Conservation (phyloP, 2,888 invertebrate genomes). For the Pseudoips prasinana region DNA sequence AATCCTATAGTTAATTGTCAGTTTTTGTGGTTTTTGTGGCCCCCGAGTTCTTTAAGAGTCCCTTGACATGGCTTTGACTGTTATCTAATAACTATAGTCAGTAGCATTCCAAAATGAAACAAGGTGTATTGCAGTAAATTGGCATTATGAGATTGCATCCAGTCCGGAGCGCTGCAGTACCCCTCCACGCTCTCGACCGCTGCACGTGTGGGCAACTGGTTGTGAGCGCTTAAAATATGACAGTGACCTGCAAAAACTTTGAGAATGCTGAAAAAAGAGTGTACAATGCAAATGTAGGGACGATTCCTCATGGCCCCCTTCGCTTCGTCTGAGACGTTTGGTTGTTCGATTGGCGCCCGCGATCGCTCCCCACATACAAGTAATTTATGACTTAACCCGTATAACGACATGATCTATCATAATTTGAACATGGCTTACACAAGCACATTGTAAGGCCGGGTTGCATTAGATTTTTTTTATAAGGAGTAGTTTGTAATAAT, state of each 20-base stretch:
- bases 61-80: too few relatives aligned
- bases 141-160: too few relatives aligned
- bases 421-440: slow-evolving; percentile 44
- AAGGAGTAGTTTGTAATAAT: slow-evolving; percentile 12
- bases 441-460: slow-evolving; percentile 22
- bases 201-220: too few relatives aligned
- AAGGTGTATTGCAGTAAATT: too few relatives aligned
- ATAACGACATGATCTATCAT: slow-evolving; percentile 55
- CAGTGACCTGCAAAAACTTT: slow-evolving; percentile 30
- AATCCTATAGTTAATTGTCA: too few relatives aligned
- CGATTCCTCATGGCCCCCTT: slow-evolving; percentile 42
- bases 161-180: too few relatives aligned
- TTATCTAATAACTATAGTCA: too few relatives aligned
- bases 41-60: too few relatives aligned
- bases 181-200: too few relatives aligned
- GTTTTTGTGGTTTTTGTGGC: too few relatives aligned
- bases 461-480: slow-evolving; percentile 18
- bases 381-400: slow-evolving; percentile 62
- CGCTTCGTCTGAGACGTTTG: slow-evolving; percentile 43
- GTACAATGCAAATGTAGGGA: slow-evolving; percentile 35
- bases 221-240: too few relatives aligned
- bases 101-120: too few relatives aligned
- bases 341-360: slow-evolving; percentile 48
- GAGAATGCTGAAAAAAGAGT: slow-evolving; percentile 33
- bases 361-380: slow-evolving; percentile 51